These are phyloP conservation scores for Orthosia incerta DNA, from an alignment of 2,888 invertebrate species.

Conservation along the genomic window DNA sequence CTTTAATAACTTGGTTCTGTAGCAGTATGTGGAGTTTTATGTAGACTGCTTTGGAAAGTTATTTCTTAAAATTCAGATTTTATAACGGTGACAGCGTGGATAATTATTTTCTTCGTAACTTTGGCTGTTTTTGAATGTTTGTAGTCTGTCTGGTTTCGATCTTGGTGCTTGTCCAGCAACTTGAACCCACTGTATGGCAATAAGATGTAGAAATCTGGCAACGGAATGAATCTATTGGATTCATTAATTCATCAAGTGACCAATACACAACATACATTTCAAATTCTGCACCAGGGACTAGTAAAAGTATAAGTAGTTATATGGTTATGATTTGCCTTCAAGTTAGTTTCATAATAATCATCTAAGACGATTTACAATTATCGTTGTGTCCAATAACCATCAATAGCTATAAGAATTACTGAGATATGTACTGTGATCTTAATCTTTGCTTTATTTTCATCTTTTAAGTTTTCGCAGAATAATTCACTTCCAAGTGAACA, in stretches of 20 bases:
- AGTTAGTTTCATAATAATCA: background rate
- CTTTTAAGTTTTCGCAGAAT: slow-evolving; percentile 7
- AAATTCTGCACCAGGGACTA: background rate
- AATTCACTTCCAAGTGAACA: background rate
- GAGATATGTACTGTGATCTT: no score
- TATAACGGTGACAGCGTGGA: background rate
- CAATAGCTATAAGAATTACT: no score
- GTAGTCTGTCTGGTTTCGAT: background rate
- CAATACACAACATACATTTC: no score
- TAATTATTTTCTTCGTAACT: background rate
- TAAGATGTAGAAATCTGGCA: background rate
- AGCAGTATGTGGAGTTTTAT: slow-evolving; percentile 47
- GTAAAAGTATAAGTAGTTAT: no score
- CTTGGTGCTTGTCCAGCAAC: background rate
- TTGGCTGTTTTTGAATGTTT: background rate
- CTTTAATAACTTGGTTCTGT: slow-evolving; percentile 43
- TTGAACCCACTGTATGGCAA: background rate
- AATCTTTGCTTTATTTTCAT: background rate
- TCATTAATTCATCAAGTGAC: no score
- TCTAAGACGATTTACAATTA: background rate
- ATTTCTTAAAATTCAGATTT: slow-evolving; percentile 13
- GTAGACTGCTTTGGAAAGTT: slow-evolving; percentile 42
- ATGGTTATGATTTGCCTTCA: no score
- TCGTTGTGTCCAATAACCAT: background rate
- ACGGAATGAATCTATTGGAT: no score